Evolutionary conservation across 92 coral and sea anemone genomes (phyloP).

Genomic region (Paragorgia papillata): DNA sequence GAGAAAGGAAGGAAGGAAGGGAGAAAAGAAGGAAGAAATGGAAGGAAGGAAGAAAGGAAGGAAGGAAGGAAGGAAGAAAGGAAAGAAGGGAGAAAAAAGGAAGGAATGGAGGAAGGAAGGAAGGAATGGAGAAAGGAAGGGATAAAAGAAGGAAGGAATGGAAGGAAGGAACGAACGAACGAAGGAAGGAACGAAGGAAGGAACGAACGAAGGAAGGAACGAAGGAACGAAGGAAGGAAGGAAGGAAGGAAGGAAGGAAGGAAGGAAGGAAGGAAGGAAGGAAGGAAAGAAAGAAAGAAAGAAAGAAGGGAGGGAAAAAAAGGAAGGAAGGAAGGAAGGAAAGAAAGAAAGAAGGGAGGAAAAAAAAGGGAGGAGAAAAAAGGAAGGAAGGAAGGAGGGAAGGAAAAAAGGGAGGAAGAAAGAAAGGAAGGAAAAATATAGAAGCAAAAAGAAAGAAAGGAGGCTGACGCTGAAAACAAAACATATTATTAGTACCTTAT

Average conservation of each 20-base stretch:
- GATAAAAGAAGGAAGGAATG: neutral
- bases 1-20: neutral
- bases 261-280: neutral
- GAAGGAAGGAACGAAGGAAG: neutral
- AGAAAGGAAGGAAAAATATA: neutral
- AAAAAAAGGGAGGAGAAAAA: neutral
- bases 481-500: slow-evolving; percentile 66
- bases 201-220: neutral
- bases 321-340: neutral
- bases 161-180: neutral
- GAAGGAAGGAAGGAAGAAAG: neutral
- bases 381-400: neutral
- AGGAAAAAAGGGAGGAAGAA: neutral
- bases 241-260: neutral
- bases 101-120: neutral
- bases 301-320: neutral
- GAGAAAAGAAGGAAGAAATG: neutral
- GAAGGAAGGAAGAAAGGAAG: neutral
- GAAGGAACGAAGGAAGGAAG: slow-evolving; percentile 2
- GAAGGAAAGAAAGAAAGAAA: neutral
- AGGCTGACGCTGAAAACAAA: neutral
- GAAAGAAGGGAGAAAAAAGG: neutral
- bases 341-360: neutral
- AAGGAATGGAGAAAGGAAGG: neutral
- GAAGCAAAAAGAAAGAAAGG: neutral